Evolutionary conservation across 2,113 vertebrate genomes (phyloP).

Genomic region (Varanus salvator): DNA sequence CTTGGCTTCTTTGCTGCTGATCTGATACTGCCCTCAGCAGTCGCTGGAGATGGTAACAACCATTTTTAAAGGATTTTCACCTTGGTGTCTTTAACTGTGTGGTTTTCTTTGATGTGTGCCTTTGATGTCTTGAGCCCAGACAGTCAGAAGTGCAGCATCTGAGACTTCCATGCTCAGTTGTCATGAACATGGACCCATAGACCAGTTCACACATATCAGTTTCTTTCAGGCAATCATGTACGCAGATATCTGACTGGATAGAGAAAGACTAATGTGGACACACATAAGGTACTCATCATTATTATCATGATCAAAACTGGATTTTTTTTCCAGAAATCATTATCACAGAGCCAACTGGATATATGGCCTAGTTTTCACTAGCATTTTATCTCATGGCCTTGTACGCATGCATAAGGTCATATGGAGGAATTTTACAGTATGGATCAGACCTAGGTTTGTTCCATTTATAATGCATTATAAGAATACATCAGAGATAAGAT

Average conservation of each 20-base stretch:
- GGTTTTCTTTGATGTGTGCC: background rate
- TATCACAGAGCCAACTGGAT: background rate
- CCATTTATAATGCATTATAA: background rate
- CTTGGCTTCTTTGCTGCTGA: slow-evolving; percentile 26
- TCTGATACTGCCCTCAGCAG: slow-evolving; percentile 25
- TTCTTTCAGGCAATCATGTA: background rate
- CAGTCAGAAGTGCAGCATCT: background rate
- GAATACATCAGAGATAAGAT: background rate
- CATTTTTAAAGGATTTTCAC: slow-evolving; percentile 4
- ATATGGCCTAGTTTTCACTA: background rate
- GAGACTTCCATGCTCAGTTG: background rate
- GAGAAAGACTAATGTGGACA: background rate
- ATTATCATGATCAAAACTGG: background rate
- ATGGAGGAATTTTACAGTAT: background rate
- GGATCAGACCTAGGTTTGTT: background rate
- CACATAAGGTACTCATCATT: background rate
- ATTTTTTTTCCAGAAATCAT: background rate
- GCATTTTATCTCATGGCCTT: background rate
- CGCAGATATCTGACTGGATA: background rate
- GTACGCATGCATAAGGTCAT: background rate
- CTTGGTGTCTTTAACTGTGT: slow-evolving; percentile 7
- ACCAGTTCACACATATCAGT: background rate
- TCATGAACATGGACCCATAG: background rate
- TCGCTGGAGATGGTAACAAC: background rate
- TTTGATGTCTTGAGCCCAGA: slow-evolving; percentile 10